phyloP scores from a whole-genome alignment of 2,888 invertebrate genomes.

The Yponomeuta cagnagella region DNA sequence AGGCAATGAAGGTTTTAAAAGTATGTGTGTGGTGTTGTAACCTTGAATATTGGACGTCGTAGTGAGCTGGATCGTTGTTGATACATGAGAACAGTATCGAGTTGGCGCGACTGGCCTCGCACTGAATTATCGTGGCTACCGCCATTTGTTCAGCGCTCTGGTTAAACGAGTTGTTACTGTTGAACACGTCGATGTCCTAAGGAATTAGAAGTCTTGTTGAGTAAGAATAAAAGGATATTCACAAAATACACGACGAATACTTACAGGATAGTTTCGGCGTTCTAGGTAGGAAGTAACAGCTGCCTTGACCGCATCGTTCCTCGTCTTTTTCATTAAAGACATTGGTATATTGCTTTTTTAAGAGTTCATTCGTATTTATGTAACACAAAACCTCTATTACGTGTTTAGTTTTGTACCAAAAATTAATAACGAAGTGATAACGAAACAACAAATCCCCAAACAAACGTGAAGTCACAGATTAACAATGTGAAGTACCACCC shows the following conservation, averaged over 20 bases:
- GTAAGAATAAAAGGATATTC: not conserved
- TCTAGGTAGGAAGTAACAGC: conserved; percentile 81
- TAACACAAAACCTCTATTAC: no score
- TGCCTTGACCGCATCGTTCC: conserved; percentile 80
- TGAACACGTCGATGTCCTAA: conserved; percentile 78
- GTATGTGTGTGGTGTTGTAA: conserved; percentile 40
- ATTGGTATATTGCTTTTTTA: conserved; percentile 36
- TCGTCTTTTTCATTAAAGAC: conserved; percentile 77
- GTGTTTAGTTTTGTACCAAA: no score
- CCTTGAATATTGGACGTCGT: conserved; percentile 84
- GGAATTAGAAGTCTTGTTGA: conserved; percentile 25
- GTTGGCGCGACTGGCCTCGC: conserved; percentile 83
- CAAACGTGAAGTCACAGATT: no score
- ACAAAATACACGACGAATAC: not conserved
- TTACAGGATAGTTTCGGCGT: conserved; percentile 80
- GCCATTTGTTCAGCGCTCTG: conserved; percentile 82
- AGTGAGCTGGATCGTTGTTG: conserved; percentile 82
- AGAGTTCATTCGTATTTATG: conserved; percentile 18
- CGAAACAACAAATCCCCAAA: no score
- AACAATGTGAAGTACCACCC: no score
- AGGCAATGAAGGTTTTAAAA: not conserved
- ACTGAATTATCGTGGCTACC: conserved; percentile 80
- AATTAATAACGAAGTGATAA: no score
- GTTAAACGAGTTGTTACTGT: conserved; percentile 71
- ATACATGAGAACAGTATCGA: conserved; percentile 86